Percentiles rank a stretch among this genome's conserved stretches.
phyloP scores from a whole-genome alignment of 2,888 invertebrate species.

The Pimpla rufipes region DNA sequence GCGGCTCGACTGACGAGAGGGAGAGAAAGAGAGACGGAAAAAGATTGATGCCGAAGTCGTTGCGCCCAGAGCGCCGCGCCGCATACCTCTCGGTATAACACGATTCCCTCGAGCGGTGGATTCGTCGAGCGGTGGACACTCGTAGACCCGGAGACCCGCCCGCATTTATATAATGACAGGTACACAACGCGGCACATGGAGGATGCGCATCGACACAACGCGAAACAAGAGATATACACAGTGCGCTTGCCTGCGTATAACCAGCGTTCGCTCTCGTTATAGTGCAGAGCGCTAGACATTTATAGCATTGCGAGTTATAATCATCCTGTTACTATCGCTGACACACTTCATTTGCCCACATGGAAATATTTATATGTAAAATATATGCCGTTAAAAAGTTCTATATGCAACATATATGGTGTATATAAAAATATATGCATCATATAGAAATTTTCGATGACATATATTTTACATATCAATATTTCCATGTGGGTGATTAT shows the following conservation, averaged over 20 bases:
- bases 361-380: no score
- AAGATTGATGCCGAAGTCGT: slow-evolving; percentile 54
- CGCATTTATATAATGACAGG: slow-evolving; percentile 44
- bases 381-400: no score
- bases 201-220: slow-evolving; percentile 12
- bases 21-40: slow-evolving; percentile 37
- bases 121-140: slow-evolving; percentile 49
- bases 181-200: slow-evolving; percentile 29
- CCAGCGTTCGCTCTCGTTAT: slow-evolving; percentile 40
- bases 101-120: slow-evolving; percentile 38
- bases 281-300: neutral
- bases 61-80: slow-evolving; percentile 24
- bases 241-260: neutral
- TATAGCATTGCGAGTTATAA: slow-evolving; percentile 25
- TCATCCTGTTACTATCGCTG: no score
- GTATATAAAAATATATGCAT: no score
- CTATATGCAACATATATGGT: no score
- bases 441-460: no score
- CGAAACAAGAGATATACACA: neutral
- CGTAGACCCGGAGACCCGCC: slow-evolving; percentile 16
- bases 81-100: slow-evolving; percentile 51
- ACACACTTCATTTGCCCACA: no score
- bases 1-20: slow-evolving; percentile 46
- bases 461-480: no score
- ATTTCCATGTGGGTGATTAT: no score